Base-by-base conservation (phyloP, 2,888 invertebrate species). In the Myopa tessellatipennis region DNA sequence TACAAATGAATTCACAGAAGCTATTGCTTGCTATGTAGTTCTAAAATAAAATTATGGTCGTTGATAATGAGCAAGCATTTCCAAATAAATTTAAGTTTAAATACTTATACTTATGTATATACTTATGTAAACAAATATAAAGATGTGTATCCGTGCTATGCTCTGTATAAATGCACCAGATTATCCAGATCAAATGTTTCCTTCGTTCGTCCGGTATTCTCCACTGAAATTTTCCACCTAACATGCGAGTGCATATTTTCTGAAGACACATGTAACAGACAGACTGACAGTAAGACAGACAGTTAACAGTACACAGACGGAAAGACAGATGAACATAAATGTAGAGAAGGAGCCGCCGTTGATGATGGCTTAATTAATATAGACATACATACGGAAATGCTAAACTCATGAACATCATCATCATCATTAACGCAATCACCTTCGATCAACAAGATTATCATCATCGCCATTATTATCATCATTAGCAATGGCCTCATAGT, bases 331-430 rank as follows among this genome's bases (percentile, higher is more conserved):
- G 52, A 8, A 69, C 52, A 70, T 8, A n/a, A 7, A 40, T 6
- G 8, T 36, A 68, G 38, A 40, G 38, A 45, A n/a, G 50, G 52
- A 26, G 73, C 61, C 50, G 71, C 65, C 78, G 71, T 16, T 58
- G 65, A 69, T 79, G 74, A 85, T 85, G 84, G 80, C 85, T 85
- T 84, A 84, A 85, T 85, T 85, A 85, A 85, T 81, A 82, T 83
- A 81, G 85, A 84, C 74, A 74, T 68, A 74, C 76, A 81, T 76
- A 80, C 79, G 80, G 81, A 84, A 84, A 82, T 86, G 85, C 82
- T 83, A 82, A 81, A 81, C 45, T 74, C 74, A 73, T 73, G 16
- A n/a, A 14, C 40, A 58, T 55, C 34, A 36, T 18, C 55, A 70
- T 10, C 55, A 55, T 70, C 52, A 55, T 71, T 36, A 58, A 4